Evolutionary conservation across 2,797 vertebrate species (phyloP).

Genomic region (Sarcophilus harrisii): DNA sequence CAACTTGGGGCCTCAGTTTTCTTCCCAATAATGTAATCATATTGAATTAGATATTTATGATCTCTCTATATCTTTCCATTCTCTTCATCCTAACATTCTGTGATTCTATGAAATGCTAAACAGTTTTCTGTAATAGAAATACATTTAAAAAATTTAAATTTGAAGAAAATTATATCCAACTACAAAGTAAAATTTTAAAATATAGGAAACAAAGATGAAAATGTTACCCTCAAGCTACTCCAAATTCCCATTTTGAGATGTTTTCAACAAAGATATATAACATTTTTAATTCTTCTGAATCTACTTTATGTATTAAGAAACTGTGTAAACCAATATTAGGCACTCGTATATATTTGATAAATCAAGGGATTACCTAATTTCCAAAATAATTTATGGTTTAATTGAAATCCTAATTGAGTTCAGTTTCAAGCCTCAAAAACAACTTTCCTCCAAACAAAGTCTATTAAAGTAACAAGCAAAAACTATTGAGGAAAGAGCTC

Average conservation of each 20-base stretch:
- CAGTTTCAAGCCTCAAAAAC: constrained; percentile 24
- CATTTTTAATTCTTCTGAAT: constrained; percentile 42
- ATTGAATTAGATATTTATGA: background rate
- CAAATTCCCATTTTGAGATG: background rate
- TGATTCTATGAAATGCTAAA: constrained; percentile 43
- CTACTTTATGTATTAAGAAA: background rate
- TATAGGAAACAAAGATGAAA: background rate
- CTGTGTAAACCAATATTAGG: constrained; percentile 3
- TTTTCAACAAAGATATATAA: constrained; percentile 41
- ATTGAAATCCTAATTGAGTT: constrained; percentile 18
- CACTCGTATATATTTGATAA: background rate
- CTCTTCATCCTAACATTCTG: constrained; percentile 24
- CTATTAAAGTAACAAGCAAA: constrained; percentile 1
- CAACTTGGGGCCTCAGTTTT: background rate
- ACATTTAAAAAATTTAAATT: background rate
- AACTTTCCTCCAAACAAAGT: constrained; percentile 29
- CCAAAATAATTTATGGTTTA: background rate
- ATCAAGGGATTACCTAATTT: constrained; percentile 17
- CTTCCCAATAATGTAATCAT: background rate
- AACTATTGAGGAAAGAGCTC: background rate
- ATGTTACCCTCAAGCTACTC: background rate
- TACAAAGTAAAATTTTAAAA: background rate
- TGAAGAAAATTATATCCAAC: background rate
- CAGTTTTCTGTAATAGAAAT: constrained; percentile 17
- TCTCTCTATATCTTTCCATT: background rate